phyloP scores from a whole-genome alignment of 2,888 invertebrate species.

The Synanthedon tipuliformis region DNA sequence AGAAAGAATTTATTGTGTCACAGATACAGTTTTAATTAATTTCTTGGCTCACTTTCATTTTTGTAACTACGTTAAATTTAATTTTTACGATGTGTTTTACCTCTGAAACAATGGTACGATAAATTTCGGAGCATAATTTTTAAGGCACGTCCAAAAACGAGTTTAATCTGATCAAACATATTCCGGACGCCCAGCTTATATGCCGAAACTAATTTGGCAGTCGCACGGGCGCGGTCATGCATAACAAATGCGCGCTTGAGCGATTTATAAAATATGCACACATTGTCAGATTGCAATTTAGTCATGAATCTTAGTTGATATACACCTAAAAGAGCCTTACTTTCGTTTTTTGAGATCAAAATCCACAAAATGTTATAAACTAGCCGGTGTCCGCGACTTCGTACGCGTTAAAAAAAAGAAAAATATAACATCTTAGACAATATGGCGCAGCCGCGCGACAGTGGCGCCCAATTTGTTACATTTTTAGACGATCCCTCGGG shows the following conservation, averaged over 20 bases:
- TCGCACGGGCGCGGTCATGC: constrained; percentile 30
- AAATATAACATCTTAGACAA: too few relatives aligned
- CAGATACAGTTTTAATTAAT: too few relatives aligned
- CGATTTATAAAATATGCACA: constrained; percentile 57
- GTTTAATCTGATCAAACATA: constrained; percentile 26
- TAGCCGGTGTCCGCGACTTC: too few relatives aligned
- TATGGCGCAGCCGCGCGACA: too few relatives aligned
- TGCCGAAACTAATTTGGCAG: constrained; percentile 40
- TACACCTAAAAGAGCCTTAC: constrained; percentile 1
- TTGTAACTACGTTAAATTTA: neutral
- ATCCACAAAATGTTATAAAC: too few relatives aligned
- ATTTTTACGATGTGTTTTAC: neutral
- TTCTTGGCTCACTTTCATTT: neutral
- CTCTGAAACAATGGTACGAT: neutral
- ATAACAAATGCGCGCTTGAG: constrained; percentile 44
- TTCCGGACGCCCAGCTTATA: constrained; percentile 12
- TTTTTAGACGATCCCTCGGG: too few relatives aligned
- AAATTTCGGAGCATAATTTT: neutral
- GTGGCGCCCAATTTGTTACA: too few relatives aligned
- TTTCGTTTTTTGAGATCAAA: too few relatives aligned
- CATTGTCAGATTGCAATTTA: constrained; percentile 40
- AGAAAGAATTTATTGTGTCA: too few relatives aligned
- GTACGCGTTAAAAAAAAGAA: too few relatives aligned
- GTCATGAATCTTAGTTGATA: constrained; percentile 28
- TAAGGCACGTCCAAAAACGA: constrained; percentile 8